Conservation (phyloP, 37 sponge, comb jelly and placozoan species). For the Crambe crambe region DNA sequence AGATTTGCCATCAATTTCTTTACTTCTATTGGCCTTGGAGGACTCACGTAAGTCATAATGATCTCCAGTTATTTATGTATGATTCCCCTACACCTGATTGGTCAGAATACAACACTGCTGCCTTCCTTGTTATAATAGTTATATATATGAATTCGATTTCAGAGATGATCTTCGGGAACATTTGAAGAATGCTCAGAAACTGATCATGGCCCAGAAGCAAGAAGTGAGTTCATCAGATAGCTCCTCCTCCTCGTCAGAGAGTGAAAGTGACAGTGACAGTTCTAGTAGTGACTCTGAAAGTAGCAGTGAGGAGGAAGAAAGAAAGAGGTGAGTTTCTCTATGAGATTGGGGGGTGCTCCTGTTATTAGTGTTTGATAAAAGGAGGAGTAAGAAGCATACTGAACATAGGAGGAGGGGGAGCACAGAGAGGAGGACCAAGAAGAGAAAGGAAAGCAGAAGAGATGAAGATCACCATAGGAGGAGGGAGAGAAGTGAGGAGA, state of each 20-base stretch:
- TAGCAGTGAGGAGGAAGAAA: background rate
- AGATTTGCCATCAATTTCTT: conserved; percentile 99
- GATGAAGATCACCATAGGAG: no score
- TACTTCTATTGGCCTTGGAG: conserved; percentile 97
- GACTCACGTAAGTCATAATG: conserved; percentile 80
- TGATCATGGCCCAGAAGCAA: conserved; percentile 80
- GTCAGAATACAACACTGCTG: no score
- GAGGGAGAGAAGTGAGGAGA: conserved; percentile 15
- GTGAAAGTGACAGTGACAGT: background rate
- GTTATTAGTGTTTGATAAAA: no score
- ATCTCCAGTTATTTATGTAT: background rate
- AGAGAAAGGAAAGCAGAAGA: background rate
- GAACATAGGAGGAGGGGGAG: conserved; percentile 1
- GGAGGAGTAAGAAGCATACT: background rate
- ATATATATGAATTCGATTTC: background rate
- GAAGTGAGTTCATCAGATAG: conserved; percentile 33
- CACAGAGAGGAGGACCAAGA: conserved; percentile 15
- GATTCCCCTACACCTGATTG: conserved; percentile 3
- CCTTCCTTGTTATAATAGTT: no score
- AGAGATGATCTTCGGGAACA: conserved; percentile 94
- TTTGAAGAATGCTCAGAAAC: conserved; percentile 89
- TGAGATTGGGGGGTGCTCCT: no score
- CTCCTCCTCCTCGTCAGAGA: conserved; percentile 2
- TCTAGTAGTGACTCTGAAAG: conserved; percentile 11
- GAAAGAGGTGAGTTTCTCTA: background rate